Evolutionary conservation across 2,888 invertebrate genomes (phyloP), one percentile per base, ranked within the genome.

Genomic region (Tenthredo notha): DNA sequence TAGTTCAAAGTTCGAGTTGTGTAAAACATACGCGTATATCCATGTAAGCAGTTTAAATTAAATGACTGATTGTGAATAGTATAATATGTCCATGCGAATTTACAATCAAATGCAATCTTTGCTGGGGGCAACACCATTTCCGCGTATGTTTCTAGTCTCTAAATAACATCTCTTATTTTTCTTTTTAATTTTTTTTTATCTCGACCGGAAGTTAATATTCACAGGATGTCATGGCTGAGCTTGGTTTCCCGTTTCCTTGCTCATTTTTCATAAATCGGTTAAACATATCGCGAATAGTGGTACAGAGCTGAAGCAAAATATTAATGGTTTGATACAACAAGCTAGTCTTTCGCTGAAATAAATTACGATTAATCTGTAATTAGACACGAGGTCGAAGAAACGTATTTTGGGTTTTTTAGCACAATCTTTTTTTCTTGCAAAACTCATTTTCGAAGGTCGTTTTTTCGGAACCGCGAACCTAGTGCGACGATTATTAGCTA

Each of bases 161-260:
- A 61, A 61, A 25, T 61, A 61, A 61, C 25, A 61, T 25, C 61
- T 54, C 6, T n/a, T 54, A 9, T 12, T 25, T 61, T 61, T 25
- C 4, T 61, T 25, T 12, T 25, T 12, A 21, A 2, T 54, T n/a
- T 18, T 54, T 54, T 54, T 33, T 70, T 2, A n/a, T 15, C n/a
- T 37, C 70, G 15, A 18, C 18, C 33, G 70, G 70, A 70, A 70
- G 37, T n/a, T 6, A 37, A 70, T 25, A 70, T 70, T 70, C 2
- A 70, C 70, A 70, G 70, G 70, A 70, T 70, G 40, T 37, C 5
- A 33, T 61, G 61, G 61, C 21, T 21, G 70, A 70, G 70, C 37
- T 18, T 33, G 37, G 70, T 40, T 70, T 70, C 33, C 37, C 37
- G n/a, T 37, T 70, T 70, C 70, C 70, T 70, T 29, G 9, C 9